phyloP scores from a whole-genome alignment of 1,140 invertebrate species.

The Drosophila kurseongensis region DNA sequence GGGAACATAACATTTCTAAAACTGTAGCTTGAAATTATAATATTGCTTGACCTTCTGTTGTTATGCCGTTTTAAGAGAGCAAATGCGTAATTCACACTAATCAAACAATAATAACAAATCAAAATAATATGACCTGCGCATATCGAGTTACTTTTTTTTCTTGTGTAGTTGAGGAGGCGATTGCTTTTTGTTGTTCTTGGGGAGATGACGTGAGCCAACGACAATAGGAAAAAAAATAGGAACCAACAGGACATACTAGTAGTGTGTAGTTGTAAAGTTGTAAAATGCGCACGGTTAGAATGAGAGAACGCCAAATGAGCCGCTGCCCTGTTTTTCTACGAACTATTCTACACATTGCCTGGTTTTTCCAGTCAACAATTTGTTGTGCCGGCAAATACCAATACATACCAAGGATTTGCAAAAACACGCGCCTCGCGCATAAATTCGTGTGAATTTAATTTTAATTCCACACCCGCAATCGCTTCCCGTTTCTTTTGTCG shows the following conservation, averaged over 20 bases:
- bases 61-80: no score
- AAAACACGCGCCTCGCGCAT: conserved; percentile 63
- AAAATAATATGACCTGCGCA: not conserved
- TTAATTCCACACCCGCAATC: conserved; percentile 55
- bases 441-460: conserved; percentile 71
- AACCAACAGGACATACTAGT: conserved; percentile 28
- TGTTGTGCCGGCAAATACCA: conserved; percentile 53
- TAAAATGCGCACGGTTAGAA: conserved; percentile 27
- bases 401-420: conserved; percentile 52
- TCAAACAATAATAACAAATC: no score
- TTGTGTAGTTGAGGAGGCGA: conserved; percentile 38
- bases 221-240: conserved; percentile 52
- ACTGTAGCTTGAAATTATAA: no score
- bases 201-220: conserved; percentile 73
- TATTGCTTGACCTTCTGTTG: no score
- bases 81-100: no score
- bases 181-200: conserved; percentile 48
- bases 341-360: conserved; percentile 20
- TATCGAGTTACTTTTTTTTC: not conserved
- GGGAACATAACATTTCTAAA: no score
- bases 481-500: conserved; percentile 45
- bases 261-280: conserved; percentile 29
- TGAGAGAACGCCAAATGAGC: conserved; percentile 19
- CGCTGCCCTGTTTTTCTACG: conserved; percentile 21
- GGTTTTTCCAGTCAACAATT: conserved; percentile 36